These are phyloP conservation scores for Calameuta idolon DNA, from an alignment of 2,888 invertebrate genomes.

Conservation along the genomic window DNA sequence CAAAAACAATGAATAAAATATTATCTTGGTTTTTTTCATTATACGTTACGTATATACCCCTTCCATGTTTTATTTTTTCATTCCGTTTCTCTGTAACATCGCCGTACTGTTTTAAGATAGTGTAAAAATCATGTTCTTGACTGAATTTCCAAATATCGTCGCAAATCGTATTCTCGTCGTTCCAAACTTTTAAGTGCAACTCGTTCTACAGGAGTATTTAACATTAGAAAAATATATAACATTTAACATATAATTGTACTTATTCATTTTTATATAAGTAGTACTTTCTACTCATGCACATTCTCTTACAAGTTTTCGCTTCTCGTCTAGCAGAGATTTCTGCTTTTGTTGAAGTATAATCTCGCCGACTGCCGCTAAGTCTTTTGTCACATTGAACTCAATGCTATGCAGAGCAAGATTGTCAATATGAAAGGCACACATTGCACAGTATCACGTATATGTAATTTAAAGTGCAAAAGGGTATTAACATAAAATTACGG, in stretches of 20 bases:
- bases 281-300: too few relatives aligned
- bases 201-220: slow-evolving; percentile 35
- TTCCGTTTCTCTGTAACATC: background rate
- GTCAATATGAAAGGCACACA: background rate
- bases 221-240: slow-evolving; percentile 10
- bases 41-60: too few relatives aligned
- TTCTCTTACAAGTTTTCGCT: slow-evolving; percentile 13
- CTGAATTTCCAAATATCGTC: slow-evolving; percentile 44
- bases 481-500: too few relatives aligned
- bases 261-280: background rate
- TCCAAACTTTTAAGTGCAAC: slow-evolving; percentile 39
- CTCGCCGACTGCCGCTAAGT: slow-evolving; percentile 22
- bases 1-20: too few relatives aligned
- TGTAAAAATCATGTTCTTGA: slow-evolving; percentile 32
- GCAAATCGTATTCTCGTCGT: slow-evolving; percentile 33
- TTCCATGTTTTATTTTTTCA: background rate
- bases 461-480: background rate
- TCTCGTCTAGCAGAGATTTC: slow-evolving; percentile 31
- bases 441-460: background rate
- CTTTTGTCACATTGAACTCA: slow-evolving; percentile 32
- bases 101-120: background rate
- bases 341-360: slow-evolving; percentile 26
- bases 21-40: too few relatives aligned
- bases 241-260: background rate
- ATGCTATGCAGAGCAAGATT: slow-evolving; percentile 26